These are phyloP conservation scores for Bergia puertoricense DNA, from an alignment of 92 coral and sea anemone genomes.

Conservation along the genomic window DNA sequence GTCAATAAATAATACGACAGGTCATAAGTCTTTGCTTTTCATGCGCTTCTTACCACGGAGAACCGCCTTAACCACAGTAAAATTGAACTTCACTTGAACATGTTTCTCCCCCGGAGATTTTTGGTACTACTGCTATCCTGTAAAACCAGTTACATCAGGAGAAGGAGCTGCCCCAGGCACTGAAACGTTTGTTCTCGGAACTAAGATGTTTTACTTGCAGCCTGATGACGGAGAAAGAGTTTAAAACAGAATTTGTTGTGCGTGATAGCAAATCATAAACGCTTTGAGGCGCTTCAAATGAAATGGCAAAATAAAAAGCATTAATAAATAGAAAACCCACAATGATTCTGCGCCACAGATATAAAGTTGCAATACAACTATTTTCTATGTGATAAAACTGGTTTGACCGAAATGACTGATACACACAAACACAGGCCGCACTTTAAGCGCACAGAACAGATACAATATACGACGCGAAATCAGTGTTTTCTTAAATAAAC, in stretches of 20 bases:
- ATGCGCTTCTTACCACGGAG: background rate
- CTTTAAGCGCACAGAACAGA: background rate
- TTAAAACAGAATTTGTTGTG: background rate
- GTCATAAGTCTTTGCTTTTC: slow-evolving; percentile 9
- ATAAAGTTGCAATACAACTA: background rate
- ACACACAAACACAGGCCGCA: background rate
- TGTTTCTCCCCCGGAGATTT: background rate
- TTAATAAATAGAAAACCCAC: background rate
- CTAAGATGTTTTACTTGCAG: background rate
- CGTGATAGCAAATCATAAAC: background rate
- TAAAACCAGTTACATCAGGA: background rate
- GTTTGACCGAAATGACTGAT: background rate
- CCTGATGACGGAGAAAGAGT: background rate
- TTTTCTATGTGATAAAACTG: background rate
- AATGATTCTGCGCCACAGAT: background rate
- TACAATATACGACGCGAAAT: background rate
- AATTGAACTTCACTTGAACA: background rate
- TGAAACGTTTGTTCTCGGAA: background rate
- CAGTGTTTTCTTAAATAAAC: slow-evolving; percentile 13
- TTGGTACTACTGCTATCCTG: background rate
- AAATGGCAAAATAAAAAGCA: background rate
- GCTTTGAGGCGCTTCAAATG: background rate
- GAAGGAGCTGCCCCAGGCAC: background rate
- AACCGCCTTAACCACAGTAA: slow-evolving; percentile 5
- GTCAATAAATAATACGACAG: slow-evolving; percentile 11